phyloP scores from a whole-genome alignment of 1,140 invertebrate species.

The Diorhabda carinulata region DNA sequence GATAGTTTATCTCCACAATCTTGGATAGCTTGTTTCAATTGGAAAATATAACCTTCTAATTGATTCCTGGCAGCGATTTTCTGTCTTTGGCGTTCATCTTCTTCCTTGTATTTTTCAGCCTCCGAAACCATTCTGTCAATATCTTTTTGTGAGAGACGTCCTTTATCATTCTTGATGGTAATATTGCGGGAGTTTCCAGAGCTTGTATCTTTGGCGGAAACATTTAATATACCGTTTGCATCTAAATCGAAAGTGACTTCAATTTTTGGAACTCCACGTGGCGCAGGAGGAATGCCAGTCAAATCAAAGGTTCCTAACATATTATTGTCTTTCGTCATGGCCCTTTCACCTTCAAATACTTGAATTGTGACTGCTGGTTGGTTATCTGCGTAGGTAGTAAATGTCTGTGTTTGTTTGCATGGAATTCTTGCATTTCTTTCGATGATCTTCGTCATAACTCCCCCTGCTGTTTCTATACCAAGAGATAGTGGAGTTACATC shows the following conservation, averaged over 20 bases:
- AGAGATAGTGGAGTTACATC: constrained; percentile 56
- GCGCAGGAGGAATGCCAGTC: constrained; percentile 56
- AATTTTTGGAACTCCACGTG: constrained; percentile 60
- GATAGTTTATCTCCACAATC: constrained; percentile 52
- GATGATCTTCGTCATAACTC: constrained; percentile 63
- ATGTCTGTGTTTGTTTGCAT: constrained; percentile 60
- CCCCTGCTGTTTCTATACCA: constrained; percentile 61
- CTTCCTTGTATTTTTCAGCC: constrained; percentile 60
- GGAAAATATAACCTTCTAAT: constrained; percentile 70
- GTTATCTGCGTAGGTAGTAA: constrained; percentile 66
- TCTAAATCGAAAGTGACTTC: constrained; percentile 71
- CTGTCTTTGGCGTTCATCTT: constrained; percentile 66
- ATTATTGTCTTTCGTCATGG: constrained; percentile 76
- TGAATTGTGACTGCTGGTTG: constrained; percentile 66
- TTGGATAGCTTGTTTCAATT: constrained; percentile 58
- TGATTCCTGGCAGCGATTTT: constrained; percentile 57
- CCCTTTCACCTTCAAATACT: constrained; percentile 75
- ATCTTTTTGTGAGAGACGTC: constrained; percentile 72
- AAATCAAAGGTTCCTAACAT: constrained; percentile 73
- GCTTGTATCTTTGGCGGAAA: constrained; percentile 56
- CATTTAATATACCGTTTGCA: constrained; percentile 68
- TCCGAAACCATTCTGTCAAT: constrained; percentile 79
- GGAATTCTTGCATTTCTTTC: constrained; percentile 61
- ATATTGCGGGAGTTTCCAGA: constrained; percentile 59
- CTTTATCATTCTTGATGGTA: constrained; percentile 82